A percentile compares a stretch with the other conserved stretches of the same genome.
Conservation (phyloP, 2,888 invertebrate species). For the Parasteatoda lunata region DNA sequence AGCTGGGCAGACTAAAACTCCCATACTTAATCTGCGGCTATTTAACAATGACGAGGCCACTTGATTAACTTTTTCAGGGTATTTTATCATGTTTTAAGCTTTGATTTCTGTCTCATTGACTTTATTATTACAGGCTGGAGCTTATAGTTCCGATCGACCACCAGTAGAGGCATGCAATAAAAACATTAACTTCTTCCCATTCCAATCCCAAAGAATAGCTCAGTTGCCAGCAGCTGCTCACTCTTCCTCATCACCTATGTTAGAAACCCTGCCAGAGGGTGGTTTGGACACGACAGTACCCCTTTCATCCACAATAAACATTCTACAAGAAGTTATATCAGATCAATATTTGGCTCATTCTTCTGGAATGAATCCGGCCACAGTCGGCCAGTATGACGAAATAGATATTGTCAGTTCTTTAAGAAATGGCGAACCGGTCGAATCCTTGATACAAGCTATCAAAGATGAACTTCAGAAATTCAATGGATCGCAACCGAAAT, state of each 20-base stretch:
- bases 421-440: constrained; percentile 50
- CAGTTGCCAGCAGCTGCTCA: constrained; percentile 1
- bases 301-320: background rate
- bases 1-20: too few relatives aligned
- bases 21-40: too few relatives aligned
- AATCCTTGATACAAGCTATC: constrained; percentile 60
- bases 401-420: constrained; percentile 50
- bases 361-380: constrained; percentile 41
- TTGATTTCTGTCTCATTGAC: background rate
- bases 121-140: background rate
- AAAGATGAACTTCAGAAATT: constrained; percentile 64
- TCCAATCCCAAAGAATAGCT: constrained; percentile 3
- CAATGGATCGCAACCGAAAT: constrained; percentile 44
- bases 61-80: too few relatives aligned
- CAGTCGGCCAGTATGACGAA: constrained; percentile 53
- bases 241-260: background rate
- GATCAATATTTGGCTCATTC: constrained; percentile 37
- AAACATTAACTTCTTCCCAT: constrained; percentile 42
- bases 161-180: constrained; percentile 36
- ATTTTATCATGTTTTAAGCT: too few relatives aligned
- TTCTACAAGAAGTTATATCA: constrained; percentile 19
- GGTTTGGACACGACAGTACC: background rate
- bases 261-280: constrained; percentile 10
- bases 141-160: constrained; percentile 12
- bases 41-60: too few relatives aligned